phyloP scores from a whole-genome alignment of 2,797 vertebrate species.

The Pangasius macronema region DNA sequence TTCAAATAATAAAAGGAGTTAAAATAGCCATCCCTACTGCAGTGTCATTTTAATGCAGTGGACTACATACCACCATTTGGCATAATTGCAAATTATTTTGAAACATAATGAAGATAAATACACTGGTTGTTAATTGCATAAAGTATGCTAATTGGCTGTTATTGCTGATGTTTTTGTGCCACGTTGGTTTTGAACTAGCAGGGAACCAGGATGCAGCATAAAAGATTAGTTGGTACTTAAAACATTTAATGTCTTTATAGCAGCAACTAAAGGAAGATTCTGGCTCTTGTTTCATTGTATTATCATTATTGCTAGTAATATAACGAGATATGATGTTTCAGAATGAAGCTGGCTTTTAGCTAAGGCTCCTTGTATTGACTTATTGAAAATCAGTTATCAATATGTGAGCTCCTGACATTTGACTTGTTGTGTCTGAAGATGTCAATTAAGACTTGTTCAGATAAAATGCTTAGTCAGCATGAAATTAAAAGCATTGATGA shows the following conservation, averaged over 20 bases:
- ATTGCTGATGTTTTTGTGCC: not conserved
- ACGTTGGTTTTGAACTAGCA: not conserved
- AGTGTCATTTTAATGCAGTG: not conserved
- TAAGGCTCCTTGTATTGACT: slow-evolving; percentile 37
- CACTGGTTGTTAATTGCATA: too few relatives aligned
- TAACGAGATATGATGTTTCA: not conserved
- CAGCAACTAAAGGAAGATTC: not conserved
- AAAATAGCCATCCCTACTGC: not conserved
- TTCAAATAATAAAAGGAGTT: not conserved
- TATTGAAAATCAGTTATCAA: slow-evolving; percentile 51
- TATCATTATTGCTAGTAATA: slow-evolving; percentile 4
- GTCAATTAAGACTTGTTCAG: slow-evolving; percentile 35
- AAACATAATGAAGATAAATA: slow-evolving; percentile 8
- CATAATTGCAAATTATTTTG: slow-evolving; percentile 15
- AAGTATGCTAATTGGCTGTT: not conserved
- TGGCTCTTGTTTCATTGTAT: not conserved
- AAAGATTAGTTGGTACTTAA: not conserved
- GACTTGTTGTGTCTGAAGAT: slow-evolving; percentile 27
- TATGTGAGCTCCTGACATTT: slow-evolving; percentile 46
- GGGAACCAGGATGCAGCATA: not conserved
- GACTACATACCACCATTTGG: not conserved
- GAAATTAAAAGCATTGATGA: slow-evolving; percentile 44
- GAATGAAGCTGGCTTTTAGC: slow-evolving; percentile 17
- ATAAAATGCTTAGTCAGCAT: slow-evolving; percentile 32
- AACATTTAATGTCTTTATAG: not conserved